Conservation (phyloP, 1,140 invertebrate genomes). For the Drosophila carrolli region DNA sequence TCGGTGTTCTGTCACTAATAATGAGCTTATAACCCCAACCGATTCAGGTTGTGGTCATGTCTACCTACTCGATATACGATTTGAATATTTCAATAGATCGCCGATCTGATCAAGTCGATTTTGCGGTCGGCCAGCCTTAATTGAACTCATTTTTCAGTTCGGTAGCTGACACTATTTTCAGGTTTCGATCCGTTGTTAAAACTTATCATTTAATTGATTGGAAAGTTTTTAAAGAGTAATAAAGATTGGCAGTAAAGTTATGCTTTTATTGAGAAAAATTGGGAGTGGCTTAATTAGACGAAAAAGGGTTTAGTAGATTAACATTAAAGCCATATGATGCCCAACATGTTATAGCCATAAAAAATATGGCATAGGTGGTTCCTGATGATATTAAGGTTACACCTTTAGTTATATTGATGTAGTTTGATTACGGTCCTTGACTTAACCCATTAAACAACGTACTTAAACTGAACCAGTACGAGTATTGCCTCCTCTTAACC, state of each 20-base stretch:
- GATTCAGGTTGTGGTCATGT: conserved; percentile 30
- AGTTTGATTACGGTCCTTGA: background rate
- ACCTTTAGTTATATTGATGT: too few species aligned
- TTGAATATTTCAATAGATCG: conserved; percentile 49
- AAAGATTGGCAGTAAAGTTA: background rate
- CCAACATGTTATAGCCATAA: too few species aligned
- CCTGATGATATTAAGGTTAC: too few species aligned
- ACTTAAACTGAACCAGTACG: background rate
- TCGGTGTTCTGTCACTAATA: conserved; percentile 35
- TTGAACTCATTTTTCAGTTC: conserved; percentile 48
- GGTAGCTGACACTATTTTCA: conserved; percentile 40
- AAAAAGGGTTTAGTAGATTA: too few species aligned
- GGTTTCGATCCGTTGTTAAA: background rate
- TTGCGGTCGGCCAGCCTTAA: conserved; percentile 23
- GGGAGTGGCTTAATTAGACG: background rate
- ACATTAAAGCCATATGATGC: too few species aligned
- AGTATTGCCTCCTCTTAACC: background rate
- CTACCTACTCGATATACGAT: conserved; percentile 22
- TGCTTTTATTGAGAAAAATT: background rate
- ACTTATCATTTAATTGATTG: conserved; percentile 28
- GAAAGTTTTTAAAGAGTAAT: background rate
- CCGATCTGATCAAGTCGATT: conserved; percentile 17
- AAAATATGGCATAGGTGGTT: too few species aligned
- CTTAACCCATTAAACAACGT: too few species aligned
- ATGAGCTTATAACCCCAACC: conserved; percentile 31